A percentile compares a stretch with the other conserved stretches of the same genome.
Evolutionary conservation across 2,113 vertebrate genomes (phyloP).

Genomic region (Peromyscus maniculatus): DNA sequence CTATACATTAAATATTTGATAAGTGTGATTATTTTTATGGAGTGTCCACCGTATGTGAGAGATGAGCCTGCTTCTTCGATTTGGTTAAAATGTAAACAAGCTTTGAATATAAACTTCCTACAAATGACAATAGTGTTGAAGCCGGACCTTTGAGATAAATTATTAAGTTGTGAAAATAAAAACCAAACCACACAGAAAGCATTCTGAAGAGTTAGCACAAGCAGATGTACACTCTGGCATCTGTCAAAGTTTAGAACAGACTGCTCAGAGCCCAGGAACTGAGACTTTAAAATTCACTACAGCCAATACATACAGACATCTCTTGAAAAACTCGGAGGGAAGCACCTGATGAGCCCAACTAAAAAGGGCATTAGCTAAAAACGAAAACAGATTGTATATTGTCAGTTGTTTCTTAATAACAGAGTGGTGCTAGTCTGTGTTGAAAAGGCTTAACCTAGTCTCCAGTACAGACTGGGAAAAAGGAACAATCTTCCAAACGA

Average conservation of each 20-base stretch:
- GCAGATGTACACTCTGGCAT: neutral
- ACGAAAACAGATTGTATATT: neutral
- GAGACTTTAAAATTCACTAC: constrained; percentile 5
- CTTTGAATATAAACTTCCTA: neutral
- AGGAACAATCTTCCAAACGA: neutral
- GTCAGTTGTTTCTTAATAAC: neutral
- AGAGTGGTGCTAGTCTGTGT: neutral
- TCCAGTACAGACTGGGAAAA: neutral
- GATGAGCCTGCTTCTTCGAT: neutral
- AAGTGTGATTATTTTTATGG: constrained; percentile 17
- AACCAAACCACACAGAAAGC: neutral
- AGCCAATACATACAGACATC: neutral
- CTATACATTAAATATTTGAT: neutral
- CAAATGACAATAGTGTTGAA: neutral
- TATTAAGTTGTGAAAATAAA: constrained; percentile 34
- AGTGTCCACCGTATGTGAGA: neutral
- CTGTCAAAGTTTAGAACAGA: neutral
- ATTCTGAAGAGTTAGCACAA: constrained; percentile 14
- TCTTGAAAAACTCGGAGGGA: neutral
- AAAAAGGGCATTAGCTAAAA: neutral
- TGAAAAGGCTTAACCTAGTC: neutral
- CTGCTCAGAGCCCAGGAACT: neutral
- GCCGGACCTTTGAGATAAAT: neutral
- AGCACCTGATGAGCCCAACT: neutral
- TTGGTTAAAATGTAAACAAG: constrained; percentile 27